These are phyloP conservation scores for Falco peregrinus DNA, from an alignment of 2,797 vertebrate genomes.

Conservation along the genomic window DNA sequence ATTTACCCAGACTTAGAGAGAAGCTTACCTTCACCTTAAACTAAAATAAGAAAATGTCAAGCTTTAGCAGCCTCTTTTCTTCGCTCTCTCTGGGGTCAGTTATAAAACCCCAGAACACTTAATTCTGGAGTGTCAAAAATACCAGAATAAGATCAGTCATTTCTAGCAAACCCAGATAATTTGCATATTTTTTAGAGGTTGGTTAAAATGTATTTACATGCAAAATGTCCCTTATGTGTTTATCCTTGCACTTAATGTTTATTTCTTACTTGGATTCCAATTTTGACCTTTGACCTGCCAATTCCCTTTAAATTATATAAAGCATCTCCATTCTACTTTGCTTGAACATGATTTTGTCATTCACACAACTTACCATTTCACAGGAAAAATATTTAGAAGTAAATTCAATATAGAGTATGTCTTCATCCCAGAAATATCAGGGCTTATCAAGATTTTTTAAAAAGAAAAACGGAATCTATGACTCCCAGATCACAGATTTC, in stretches of 20 bases:
- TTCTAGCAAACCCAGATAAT: neutral
- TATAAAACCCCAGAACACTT: neutral
- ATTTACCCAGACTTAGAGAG: neutral
- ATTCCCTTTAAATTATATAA: neutral
- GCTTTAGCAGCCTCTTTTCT: neutral
- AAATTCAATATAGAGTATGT: neutral
- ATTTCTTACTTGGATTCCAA: neutral
- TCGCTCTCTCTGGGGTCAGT: neutral
- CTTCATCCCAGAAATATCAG: neutral
- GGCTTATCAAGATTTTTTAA: neutral
- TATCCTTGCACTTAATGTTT: neutral
- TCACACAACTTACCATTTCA: neutral
- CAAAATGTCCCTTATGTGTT: neutral
- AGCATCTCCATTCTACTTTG: neutral
- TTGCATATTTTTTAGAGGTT: neutral
- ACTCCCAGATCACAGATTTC: neutral
- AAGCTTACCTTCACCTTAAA: neutral
- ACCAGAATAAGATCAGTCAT: neutral
- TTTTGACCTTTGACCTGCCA: neutral
- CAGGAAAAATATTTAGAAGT: neutral
- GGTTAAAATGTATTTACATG: constrained; percentile 14
- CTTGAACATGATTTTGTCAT: neutral
- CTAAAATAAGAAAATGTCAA: neutral
- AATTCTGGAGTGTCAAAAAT: neutral
- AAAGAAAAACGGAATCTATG: neutral